phyloP scores from a whole-genome alignment of 1,140 invertebrate genomes.

The Gryllus bimaculatus region DNA sequence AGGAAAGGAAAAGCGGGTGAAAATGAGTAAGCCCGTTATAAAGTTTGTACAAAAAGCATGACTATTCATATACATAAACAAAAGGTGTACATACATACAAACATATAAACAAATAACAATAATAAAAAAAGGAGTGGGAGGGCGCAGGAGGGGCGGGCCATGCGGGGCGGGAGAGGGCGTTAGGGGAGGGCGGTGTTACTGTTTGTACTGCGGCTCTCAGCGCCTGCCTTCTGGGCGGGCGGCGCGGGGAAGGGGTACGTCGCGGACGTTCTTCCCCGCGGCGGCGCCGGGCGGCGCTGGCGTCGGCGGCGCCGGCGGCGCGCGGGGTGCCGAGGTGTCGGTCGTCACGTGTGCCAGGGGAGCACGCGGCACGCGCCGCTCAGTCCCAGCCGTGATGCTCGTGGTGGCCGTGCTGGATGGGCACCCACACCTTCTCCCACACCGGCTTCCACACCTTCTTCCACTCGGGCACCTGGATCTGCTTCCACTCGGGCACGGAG shows the following conservation, averaged over 20 bases:
- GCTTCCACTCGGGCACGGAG: slow-evolving; percentile 53
- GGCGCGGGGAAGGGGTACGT: too few species aligned
- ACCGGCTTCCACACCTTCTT: slow-evolving; percentile 65
- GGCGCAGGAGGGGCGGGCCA: not conserved
- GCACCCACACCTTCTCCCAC: slow-evolving; percentile 67
- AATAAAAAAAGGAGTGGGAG: not conserved
- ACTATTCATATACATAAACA: slow-evolving; percentile 13
- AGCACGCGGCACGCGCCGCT: not conserved
- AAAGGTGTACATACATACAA: slow-evolving; percentile 8
- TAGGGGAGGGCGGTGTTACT: not conserved
- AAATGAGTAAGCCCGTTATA: not conserved
- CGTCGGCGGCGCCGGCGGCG: not conserved
- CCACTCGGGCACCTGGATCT: slow-evolving; percentile 58
- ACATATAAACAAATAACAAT: slow-evolving; percentile 13
- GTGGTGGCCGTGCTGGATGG: slow-evolving; percentile 38
- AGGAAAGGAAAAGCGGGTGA: too few species aligned
- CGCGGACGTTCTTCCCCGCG: not conserved
- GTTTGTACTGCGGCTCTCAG: not conserved
- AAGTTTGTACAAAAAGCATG: slow-evolving; percentile 12
- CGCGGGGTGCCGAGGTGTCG: not conserved
- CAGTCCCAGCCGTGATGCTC: slow-evolving; percentile 45
- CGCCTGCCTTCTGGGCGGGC: not conserved
- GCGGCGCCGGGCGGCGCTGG: not conserved
- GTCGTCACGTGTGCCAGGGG: not conserved
- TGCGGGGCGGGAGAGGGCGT: not conserved